A percentile compares a stretch with the other conserved stretches of the same genome.
Evolutionary conservation across 2,888 invertebrate genomes (phyloP).

Genomic region (Dasypolia templi): DNA sequence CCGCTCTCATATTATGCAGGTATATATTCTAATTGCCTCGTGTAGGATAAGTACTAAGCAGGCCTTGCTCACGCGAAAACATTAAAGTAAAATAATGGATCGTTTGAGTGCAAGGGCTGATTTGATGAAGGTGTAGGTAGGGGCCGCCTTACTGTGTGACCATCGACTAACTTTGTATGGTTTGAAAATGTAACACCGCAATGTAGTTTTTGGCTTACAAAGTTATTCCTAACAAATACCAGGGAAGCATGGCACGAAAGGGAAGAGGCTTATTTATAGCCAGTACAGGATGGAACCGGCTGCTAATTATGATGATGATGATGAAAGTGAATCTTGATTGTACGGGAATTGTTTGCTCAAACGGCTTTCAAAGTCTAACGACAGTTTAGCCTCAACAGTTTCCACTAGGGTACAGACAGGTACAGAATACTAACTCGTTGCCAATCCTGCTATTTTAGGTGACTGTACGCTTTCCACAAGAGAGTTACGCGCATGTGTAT

Average conservation of each 20-base stretch:
- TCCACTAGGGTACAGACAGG: neutral
- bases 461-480: neutral
- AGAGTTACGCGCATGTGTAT: neutral
- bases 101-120: neutral
- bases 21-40: neutral
- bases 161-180: neutral
- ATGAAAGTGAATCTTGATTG: neutral
- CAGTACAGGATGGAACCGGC: neutral
- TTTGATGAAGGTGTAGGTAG: no score
- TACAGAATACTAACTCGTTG: neutral
- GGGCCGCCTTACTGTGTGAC: neutral
- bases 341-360: neutral
- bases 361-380: no score
- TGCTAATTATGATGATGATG: neutral
- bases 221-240: neutral
- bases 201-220: neutral
- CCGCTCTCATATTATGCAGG: no score
- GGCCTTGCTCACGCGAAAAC: neutral
- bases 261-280: neutral
- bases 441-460: neutral
- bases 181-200: neutral
- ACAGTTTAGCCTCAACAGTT: neutral
- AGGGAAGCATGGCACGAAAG: neutral
- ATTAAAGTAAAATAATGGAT: neutral
- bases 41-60: neutral